Percentiles rank a stretch among this genome's conserved stretches.
phyloP scores from a whole-genome alignment of 2,113 vertebrate species.

The Pomatostomus ruficeps region DNA sequence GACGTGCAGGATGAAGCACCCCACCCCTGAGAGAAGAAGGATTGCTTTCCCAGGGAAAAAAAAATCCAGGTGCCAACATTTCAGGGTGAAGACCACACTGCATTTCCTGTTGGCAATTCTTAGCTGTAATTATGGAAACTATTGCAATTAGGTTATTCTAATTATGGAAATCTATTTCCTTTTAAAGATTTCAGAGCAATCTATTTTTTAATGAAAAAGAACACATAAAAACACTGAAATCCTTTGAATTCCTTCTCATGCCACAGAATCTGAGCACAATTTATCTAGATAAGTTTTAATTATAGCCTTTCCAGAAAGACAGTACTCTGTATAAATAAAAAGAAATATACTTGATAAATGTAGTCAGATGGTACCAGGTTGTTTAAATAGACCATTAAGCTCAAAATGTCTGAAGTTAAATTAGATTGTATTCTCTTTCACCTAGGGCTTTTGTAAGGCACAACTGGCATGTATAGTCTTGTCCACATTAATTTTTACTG shows the following conservation, averaged over 20 bases:
- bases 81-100: background rate
- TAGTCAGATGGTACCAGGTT: slow-evolving; percentile 47
- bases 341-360: slow-evolving; percentile 63
- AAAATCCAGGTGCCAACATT: background rate
- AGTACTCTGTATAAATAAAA: slow-evolving; percentile 40
- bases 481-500: slow-evolving; percentile 70
- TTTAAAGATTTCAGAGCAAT: background rate
- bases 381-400: slow-evolving; percentile 58
- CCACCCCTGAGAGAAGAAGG: background rate
- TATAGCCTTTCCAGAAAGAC: slow-evolving; percentile 39
- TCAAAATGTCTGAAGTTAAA: slow-evolving; percentile 62
- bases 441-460: slow-evolving; percentile 52
- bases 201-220: background rate
- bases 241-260: background rate
- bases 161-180: slow-evolving; percentile 31
- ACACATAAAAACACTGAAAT: background rate
- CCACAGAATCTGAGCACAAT: slow-evolving; percentile 10
- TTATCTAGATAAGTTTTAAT: slow-evolving; percentile 58
- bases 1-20: background rate
- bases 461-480: slow-evolving; percentile 64
- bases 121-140: slow-evolving; percentile 9
- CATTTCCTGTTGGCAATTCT: background rate
- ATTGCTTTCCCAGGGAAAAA: background rate
- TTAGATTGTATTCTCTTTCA: slow-evolving; percentile 54
- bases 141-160: slow-evolving; percentile 28